These are phyloP conservation scores for Diadegma fenestrale DNA, from an alignment of 2,888 invertebrate genomes.

Conservation along the genomic window DNA sequence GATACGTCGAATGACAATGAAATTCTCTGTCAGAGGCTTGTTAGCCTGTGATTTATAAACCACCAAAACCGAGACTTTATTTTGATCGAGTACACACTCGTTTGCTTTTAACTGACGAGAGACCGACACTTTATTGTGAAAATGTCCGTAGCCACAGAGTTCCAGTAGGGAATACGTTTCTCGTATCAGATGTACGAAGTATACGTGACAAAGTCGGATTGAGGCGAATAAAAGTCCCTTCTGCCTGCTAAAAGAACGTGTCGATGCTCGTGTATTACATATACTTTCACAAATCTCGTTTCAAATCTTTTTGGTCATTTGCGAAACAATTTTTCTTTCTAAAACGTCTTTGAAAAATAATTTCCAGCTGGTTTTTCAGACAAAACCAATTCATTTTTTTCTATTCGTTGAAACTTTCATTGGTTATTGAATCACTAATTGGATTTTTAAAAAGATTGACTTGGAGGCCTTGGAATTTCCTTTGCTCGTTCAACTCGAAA, in stretches of 20 bases:
- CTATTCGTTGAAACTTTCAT: no score
- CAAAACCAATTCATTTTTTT: no score
- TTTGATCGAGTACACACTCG: neutral
- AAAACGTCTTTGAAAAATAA: neutral
- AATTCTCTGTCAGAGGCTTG: neutral
- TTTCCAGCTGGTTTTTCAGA: neutral
- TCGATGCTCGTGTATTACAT: neutral
- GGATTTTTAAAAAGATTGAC: neutral
- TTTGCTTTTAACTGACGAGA: constrained; percentile 1
- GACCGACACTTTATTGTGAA: neutral
- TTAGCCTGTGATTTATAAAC: constrained; percentile 4
- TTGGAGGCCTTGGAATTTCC: neutral
- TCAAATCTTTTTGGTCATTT: neutral
- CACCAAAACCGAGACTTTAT: neutral
- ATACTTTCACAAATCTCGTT: neutral
- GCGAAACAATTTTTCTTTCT: neutral
- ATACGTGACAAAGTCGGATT: neutral
- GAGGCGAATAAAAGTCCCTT: neutral
- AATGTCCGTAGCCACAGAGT: neutral
- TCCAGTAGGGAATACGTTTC: neutral
- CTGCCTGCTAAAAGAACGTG: neutral
- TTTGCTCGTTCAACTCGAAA: neutral
- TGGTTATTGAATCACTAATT: neutral
- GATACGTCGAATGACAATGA: neutral
- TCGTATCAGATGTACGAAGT: neutral